Evolutionary conservation across 2,113 vertebrate genomes (phyloP).

Genomic region (Mystacornis crossleyi): DNA sequence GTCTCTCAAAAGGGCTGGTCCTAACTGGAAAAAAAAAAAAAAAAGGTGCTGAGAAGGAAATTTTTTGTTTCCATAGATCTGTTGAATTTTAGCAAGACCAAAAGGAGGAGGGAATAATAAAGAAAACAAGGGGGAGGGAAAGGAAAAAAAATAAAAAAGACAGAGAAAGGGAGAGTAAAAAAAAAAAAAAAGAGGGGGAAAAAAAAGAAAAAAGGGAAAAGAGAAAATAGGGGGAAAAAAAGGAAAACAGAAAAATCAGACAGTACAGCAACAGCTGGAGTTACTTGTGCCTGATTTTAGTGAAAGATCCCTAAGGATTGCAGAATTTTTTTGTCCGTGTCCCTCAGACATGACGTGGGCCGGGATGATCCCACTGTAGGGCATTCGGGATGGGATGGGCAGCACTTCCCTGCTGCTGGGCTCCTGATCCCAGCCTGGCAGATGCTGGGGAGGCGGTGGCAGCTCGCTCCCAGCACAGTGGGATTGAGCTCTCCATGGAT

Average conservation of each 20-base stretch:
- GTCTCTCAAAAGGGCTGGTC: not conserved
- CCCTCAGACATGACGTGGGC: not conserved
- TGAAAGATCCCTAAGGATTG: not conserved
- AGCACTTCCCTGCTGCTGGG: not conserved
- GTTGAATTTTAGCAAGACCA: not conserved
- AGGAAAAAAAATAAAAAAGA: too few relatives aligned
- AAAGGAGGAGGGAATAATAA: not conserved
- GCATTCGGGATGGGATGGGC: not conserved
- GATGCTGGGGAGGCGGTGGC: not conserved
- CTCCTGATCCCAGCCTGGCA: rapidly evolving
- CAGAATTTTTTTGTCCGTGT: not conserved
- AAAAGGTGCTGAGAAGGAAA: not conserved
- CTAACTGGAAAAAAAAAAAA: not conserved
- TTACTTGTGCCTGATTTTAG: not conserved
- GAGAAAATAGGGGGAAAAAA: rapidly evolving
- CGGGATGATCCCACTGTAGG: not conserved
- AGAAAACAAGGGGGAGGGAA: too few relatives aligned
- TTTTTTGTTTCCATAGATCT: not conserved
- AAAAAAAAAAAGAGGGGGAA: too few relatives aligned
- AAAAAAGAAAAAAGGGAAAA: rapidly evolving
- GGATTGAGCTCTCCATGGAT: not conserved
- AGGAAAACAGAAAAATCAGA: not conserved
- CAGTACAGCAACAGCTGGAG: not conserved
- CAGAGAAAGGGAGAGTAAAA: too few relatives aligned
- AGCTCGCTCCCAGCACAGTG: not conserved